A percentile compares a stretch with the other conserved stretches of the same genome.
phyloP scores from a whole-genome alignment of 1,140 invertebrate genomes.

The Acromyrmex charruanus region DNA sequence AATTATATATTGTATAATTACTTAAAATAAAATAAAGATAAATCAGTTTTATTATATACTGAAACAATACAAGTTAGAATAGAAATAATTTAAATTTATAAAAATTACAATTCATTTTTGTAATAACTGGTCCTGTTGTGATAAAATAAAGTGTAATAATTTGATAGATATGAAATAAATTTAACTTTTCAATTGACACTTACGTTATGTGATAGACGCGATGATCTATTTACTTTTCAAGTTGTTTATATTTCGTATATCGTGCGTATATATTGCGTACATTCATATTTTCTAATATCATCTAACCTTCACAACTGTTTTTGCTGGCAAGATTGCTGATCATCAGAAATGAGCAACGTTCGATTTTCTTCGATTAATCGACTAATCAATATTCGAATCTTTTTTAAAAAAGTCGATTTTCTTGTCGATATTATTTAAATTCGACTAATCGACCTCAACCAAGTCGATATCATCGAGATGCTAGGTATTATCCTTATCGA shows the following conservation, averaged over 20 bases:
- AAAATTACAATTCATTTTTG: background rate
- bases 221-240: constrained; percentile 27
- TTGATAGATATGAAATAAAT: background rate
- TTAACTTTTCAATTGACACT: background rate
- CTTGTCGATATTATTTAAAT: background rate
- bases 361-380: background rate
- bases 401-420: background rate
- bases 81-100: background rate
- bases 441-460: background rate
- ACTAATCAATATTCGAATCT: background rate
- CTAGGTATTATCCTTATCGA: background rate
- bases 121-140: background rate
- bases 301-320: constrained; percentile 12
- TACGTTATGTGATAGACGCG: background rate
- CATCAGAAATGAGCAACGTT: background rate
- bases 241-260: constrained; percentile 48
- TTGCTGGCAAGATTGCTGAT: background rate
- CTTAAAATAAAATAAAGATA: background rate
- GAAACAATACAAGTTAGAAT: background rate
- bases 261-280: background rate
- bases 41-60: background rate
- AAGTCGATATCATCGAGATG: background rate
- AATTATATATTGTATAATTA: background rate
- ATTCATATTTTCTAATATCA: background rate
- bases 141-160: constrained; percentile 7